These are phyloP conservation scores for Trinorchestia longiramus DNA, from an alignment of 1,140 invertebrate species.

Conservation along the genomic window DNA sequence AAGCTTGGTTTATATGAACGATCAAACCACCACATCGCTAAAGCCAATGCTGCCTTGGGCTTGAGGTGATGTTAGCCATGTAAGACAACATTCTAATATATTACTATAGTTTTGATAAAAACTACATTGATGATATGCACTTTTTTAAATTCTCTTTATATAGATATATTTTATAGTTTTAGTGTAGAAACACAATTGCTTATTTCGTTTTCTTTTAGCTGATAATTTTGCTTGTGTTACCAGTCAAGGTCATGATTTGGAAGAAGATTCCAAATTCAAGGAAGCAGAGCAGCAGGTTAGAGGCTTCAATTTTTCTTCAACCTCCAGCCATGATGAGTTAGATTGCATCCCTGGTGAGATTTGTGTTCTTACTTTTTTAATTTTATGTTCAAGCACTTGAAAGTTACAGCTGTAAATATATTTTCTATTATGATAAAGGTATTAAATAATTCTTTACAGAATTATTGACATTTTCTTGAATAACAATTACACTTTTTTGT, in stretches of 20 bases:
- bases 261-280: background rate
- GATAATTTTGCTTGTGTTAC: background rate
- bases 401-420: background rate
- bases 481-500: no score
- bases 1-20: slow-evolving; percentile 39
- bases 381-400: background rate
- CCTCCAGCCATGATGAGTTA: background rate
- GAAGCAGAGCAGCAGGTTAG: background rate
- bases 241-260: background rate
- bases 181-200: background rate
- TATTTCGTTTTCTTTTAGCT: background rate
- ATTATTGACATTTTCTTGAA: no score
- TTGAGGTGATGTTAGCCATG: slow-evolving; percentile 30
- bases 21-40: background rate
- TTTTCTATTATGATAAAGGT: background rate
- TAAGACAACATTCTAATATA: background rate
- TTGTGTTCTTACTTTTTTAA: background rate
- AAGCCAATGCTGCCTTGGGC: background rate
- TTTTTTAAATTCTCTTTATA: background rate
- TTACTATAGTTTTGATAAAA: no score
- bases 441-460: background rate
- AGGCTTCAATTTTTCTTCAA: background rate
- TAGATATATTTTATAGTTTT: background rate
- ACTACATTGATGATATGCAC: background rate
- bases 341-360: slow-evolving; percentile 18